Evolutionary conservation across 2,797 vertebrate species (phyloP), one percentile per base, ranked within the genome.

Genomic region (Chanos chanos): DNA sequence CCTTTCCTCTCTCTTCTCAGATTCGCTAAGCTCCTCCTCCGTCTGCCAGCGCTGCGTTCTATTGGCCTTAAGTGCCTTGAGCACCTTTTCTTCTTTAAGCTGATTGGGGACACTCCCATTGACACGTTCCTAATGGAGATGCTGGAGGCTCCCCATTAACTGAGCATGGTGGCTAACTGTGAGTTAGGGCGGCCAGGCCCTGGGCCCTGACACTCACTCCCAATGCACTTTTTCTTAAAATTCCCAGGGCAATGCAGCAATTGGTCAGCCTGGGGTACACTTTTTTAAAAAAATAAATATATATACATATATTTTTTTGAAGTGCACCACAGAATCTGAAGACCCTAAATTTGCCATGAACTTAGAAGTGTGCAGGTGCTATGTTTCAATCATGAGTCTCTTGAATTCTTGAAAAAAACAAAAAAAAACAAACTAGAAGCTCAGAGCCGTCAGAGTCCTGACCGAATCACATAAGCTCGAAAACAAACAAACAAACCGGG

Each of bases 51-150:
- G 0, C 85, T 98, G 83, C 88, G 96, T 61, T 98, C 96, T 72
- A 98, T 98, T 0, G 96, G 96, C 73, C 81, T 98, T 75, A 98
- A 98, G 71, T 98, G 96, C 82, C 85, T 98, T 86, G 96, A 98
- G 88, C 95, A 98, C 78, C 94, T 98, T 22, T 98, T 98, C 86
- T 98, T 98, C 89, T 98, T 98, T 85, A 98, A 98, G 86, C 86
- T 98, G 68, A 98, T 98, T 0, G 96, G 96, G 50, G 94, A 98
- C 86, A 98, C 96, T 8, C 94, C 96, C 76, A 97, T 98, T 1
- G 96, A 98, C 89, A 98, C 95, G 77, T 98, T 98, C 77, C 94
- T 98, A 55, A 97, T 98, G 95, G 96, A 98, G 89, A 98, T 98
- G 96, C 83, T 98, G 87, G 96, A 98, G 89, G 92, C 95, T 48